A percentile compares a stretch with the other conserved stretches of the same genome.
Conservation (phyloP, 2,797 vertebrate species). For the Neostethus bicornis region DNA sequence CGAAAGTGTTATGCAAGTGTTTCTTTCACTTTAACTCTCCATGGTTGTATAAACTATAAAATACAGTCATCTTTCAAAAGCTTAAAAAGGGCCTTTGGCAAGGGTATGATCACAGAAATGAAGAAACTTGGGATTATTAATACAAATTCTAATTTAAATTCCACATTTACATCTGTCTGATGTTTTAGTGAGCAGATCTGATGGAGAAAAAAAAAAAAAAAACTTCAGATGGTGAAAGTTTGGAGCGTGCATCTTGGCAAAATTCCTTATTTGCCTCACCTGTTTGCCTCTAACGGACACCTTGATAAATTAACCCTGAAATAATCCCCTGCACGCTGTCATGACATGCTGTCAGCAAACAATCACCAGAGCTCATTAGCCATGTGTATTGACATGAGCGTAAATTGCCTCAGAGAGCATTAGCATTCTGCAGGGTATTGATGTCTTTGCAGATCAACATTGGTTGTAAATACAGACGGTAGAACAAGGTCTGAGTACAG, state of each 20-base stretch:
- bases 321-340: constrained; percentile 38
- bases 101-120: no score
- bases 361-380: constrained; percentile 58
- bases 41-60: no score
- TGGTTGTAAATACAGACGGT: constrained; percentile 50
- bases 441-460: constrained; percentile 48
- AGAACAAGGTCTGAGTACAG: constrained; percentile 21
- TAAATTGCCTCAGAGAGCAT: constrained; percentile 39
- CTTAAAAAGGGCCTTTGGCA: no score
- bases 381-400: constrained; percentile 44
- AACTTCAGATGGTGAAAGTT: not conserved
- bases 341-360: constrained; percentile 48
- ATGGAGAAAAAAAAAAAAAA: not conserved
- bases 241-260: not conserved
- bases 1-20: no score
- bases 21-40: no score
- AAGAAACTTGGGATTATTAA: no score
- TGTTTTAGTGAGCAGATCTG: not conserved
- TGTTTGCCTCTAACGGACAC: constrained; percentile 31
- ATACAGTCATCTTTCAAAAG: no score
- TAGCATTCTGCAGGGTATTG: constrained; percentile 38
- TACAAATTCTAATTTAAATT: no score
- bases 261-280: constrained; percentile 20
- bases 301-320: constrained; percentile 42
- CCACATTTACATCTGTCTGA: no score